Evolutionary conservation across 2,113 vertebrate genomes (phyloP).

Genomic region (Chiloscyllium plagiosum): DNA sequence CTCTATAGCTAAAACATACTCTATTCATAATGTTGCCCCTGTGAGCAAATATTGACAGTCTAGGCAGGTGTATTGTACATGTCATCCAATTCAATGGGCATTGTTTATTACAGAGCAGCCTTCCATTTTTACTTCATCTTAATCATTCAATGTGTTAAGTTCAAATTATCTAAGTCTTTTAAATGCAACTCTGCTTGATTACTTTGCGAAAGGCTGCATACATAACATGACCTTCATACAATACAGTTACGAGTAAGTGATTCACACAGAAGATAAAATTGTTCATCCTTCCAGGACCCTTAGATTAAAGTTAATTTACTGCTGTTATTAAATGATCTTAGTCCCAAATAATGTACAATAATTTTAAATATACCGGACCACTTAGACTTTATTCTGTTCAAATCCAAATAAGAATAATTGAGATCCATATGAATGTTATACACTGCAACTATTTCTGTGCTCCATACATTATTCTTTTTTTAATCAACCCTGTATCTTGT

Average conservation of each 20-base stretch:
- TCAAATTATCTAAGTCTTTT: slow-evolving; percentile 12
- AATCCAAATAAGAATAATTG: background rate
- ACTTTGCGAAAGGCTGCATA: background rate
- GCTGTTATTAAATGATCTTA: background rate
- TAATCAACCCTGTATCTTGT: background rate
- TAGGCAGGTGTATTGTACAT: too few relatives aligned
- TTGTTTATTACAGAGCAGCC: background rate
- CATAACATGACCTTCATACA: slow-evolving; percentile 6
- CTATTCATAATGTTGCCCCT: background rate
- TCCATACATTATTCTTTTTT: background rate
- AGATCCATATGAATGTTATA: background rate
- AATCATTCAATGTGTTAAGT: slow-evolving; percentile 26
- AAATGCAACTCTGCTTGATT: slow-evolving; percentile 32
- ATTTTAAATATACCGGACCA: background rate
- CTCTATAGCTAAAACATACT: background rate
- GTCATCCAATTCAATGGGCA: background rate
- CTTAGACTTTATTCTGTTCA: background rate
- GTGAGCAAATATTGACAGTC: background rate
- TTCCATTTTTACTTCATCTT: slow-evolving; percentile 19
- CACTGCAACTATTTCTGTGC: background rate
- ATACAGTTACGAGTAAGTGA: background rate
- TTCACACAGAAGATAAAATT: background rate
- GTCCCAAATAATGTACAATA: background rate
- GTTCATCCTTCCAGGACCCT: background rate
- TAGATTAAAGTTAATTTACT: slow-evolving; percentile 11